phyloP scores from a whole-genome alignment of 2,113 vertebrate genomes.

The Megaceryle torquata region DNA sequence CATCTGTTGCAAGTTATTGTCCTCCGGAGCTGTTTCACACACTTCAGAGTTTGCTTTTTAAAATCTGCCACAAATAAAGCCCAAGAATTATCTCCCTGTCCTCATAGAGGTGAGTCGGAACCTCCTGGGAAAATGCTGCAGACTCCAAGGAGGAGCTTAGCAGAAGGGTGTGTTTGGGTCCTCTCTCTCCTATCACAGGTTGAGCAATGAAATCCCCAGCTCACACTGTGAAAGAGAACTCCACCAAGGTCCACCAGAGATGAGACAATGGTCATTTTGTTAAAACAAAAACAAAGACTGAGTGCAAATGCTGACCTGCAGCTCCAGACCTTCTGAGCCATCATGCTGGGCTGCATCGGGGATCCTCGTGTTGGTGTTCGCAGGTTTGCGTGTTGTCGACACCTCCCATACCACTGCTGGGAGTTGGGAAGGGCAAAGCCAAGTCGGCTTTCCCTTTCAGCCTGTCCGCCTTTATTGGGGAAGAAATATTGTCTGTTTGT shows the following conservation, averaged over 20 bases:
- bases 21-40: background rate
- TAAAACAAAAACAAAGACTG: background rate
- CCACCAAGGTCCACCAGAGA: background rate
- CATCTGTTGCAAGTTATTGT: conserved; percentile 40
- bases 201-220: background rate
- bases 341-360: background rate
- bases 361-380: background rate
- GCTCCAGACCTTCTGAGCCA: background rate
- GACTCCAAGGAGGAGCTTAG: background rate
- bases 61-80: background rate
- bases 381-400: background rate
- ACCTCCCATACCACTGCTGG: background rate
- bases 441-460: conserved; percentile 36
- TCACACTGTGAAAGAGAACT: background rate
- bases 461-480: background rate
- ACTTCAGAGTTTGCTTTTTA: conserved; percentile 26
- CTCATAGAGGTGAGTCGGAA: background rate
- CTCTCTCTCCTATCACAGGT: background rate
- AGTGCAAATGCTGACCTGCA: background rate
- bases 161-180: background rate
- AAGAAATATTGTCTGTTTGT: conserved; percentile 71
- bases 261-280: background rate
- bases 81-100: background rate
- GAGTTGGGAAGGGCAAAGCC: background rate
- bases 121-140: background rate